Percentiles rank a stretch among this genome's conserved stretches.
Evolutionary conservation across 2,888 invertebrate species (phyloP).

Genomic region (Parnassius orleans): DNA sequence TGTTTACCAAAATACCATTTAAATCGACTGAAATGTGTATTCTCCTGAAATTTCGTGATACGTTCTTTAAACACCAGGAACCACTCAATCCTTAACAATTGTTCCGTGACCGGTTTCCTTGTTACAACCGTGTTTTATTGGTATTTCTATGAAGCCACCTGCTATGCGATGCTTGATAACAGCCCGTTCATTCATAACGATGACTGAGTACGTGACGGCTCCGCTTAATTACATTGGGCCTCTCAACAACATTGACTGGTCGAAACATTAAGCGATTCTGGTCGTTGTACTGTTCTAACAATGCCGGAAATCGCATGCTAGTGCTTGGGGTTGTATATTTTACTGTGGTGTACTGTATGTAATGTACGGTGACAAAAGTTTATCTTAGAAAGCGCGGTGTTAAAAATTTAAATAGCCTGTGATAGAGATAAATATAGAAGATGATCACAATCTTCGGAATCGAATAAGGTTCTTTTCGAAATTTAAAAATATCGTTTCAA

Average conservation of each 20-base stretch:
- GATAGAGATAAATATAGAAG: too few species aligned
- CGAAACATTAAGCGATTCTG: slow-evolving; percentile 21
- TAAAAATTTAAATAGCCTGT: too few species aligned
- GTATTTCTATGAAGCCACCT: slow-evolving; percentile 58
- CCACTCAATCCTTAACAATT: slow-evolving; percentile 27
- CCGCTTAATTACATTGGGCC: slow-evolving; percentile 36
- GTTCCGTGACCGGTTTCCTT: slow-evolving; percentile 30
- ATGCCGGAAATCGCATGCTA: slow-evolving; percentile 8
- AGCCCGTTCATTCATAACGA: slow-evolving; percentile 64
- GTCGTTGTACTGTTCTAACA: slow-evolving; percentile 1
- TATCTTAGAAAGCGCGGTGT: neutral
- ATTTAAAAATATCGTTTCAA: too few species aligned
- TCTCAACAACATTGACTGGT: slow-evolving; percentile 14
- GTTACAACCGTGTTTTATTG: slow-evolving; percentile 36
- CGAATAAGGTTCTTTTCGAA: too few species aligned
- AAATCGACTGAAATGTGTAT: too few species aligned
- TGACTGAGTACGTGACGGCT: slow-evolving; percentile 52
- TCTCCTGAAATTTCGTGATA: neutral
- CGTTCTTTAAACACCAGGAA: neutral
- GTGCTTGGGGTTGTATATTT: slow-evolving; percentile 6
- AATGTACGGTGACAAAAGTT: slow-evolving; percentile 17
- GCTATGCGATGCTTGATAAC: slow-evolving; percentile 62
- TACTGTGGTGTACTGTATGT: slow-evolving; percentile 12
- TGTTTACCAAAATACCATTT: too few species aligned
- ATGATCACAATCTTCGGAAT: too few species aligned